phyloP scores from a whole-genome alignment of 2,888 invertebrate species.

The Carterocephalus palaemon region DNA sequence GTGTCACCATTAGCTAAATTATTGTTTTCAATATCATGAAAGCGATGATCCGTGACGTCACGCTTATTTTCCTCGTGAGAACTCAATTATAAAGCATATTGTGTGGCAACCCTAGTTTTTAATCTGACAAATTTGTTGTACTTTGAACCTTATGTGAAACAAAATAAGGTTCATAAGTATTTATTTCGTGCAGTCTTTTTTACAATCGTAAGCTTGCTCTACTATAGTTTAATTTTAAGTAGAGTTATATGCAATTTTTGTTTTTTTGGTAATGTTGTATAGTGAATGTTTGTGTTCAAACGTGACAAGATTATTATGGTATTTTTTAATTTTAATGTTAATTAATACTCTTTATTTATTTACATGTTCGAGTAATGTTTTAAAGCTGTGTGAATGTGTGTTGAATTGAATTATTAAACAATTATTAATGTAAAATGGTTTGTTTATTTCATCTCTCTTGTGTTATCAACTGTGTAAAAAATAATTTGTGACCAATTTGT shows the following conservation, averaged over 20 bases:
- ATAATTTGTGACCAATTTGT: too few species aligned
- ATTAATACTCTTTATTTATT: too few species aligned
- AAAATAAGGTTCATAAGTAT: conserved; percentile 17
- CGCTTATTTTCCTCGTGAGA: conserved; percentile 42
- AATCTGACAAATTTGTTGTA: neutral
- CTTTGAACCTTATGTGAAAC: conserved; percentile 15
- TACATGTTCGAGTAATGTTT: too few species aligned
- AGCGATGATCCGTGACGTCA: conserved; percentile 16
- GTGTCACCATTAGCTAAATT: conserved; percentile 1
- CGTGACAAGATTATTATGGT: too few species aligned
- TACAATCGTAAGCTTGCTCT: conserved; percentile 10
- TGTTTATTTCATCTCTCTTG: neutral
- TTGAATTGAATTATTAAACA: neutral
- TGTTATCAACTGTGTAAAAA: too few species aligned
- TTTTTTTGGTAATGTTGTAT: neutral
- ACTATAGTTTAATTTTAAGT: conserved; percentile 6
- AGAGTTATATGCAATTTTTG: conserved; percentile 1
- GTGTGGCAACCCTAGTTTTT: conserved; percentile 39
- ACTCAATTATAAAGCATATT: conserved; percentile 56
- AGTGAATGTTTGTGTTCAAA: neutral
- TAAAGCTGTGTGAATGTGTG: neutral
- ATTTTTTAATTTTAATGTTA: too few species aligned
- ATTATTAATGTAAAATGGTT: neutral
- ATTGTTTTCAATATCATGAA: conserved; percentile 1
- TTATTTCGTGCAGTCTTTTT: neutral